Evolutionary conservation across 2,113 vertebrate genomes (phyloP).

Genomic region (Etia nguti): DNA sequence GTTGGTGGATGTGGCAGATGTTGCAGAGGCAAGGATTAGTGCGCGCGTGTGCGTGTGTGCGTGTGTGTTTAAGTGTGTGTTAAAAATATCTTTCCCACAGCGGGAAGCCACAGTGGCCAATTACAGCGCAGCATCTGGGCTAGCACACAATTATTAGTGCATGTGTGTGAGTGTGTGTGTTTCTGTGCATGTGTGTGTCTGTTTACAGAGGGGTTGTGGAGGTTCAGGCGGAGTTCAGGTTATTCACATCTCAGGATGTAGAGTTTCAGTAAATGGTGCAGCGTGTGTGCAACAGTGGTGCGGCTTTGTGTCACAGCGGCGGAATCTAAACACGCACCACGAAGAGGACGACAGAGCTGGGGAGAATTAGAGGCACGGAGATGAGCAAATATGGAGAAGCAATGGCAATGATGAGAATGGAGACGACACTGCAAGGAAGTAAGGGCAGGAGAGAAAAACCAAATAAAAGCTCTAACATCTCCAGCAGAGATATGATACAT

Average conservation of each 20-base stretch:
- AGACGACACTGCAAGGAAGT: not conserved
- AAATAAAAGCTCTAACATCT: constrained; percentile 10
- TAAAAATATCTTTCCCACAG: constrained; percentile 73
- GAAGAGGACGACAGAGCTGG: constrained; percentile 7
- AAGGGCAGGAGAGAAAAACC: not conserved
- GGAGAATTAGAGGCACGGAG: constrained; percentile 34
- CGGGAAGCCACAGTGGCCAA: constrained; percentile 71
- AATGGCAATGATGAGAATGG: constrained; percentile 5
- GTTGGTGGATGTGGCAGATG: constrained; percentile 63
- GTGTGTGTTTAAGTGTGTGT: constrained; percentile 27
- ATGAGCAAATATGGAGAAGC: constrained; percentile 12
- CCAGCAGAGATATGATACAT: not conserved
- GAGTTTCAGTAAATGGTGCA: constrained; percentile 39
- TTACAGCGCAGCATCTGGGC: constrained; percentile 72
- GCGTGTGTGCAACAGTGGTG: constrained; percentile 8
- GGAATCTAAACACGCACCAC: constrained; percentile 47
- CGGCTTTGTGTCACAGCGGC: constrained; percentile 52
- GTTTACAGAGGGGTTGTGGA: constrained; percentile 1
- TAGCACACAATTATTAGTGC: constrained; percentile 58
- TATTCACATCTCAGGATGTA: constrained; percentile 56
- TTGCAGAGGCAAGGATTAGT: constrained; percentile 51
- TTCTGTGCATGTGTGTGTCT: constrained; percentile 7
- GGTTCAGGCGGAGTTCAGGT: constrained; percentile 65
- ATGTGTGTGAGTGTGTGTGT: constrained; percentile 17
- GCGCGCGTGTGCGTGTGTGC: constrained; percentile 29